A percentile compares a stretch with the other conserved stretches of the same genome.
phyloP scores from a whole-genome alignment of 2,113 vertebrate species.

The Psittacus erithacus region DNA sequence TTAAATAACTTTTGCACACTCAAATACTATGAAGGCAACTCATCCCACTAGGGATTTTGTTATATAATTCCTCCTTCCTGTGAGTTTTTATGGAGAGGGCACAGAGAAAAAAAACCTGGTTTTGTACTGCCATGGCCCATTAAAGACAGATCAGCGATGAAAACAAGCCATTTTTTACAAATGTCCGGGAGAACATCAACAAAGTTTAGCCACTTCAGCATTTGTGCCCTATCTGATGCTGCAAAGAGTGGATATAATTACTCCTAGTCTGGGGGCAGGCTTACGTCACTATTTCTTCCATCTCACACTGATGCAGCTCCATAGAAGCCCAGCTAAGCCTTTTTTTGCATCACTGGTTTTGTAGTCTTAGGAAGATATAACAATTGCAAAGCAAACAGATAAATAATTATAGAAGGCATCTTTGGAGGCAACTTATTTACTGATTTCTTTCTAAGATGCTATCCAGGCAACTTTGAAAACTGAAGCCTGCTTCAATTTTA shows the following conservation, averaged over 20 bases:
- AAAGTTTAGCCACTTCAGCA: not conserved
- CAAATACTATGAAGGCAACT: not conserved
- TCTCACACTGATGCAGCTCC: not conserved
- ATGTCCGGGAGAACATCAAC: not conserved
- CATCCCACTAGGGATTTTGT: not conserved
- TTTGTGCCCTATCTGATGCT: not conserved
- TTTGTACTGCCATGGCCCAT: not conserved
- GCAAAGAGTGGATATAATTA: not conserved
- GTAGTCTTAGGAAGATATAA: not conserved
- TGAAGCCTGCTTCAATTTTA: not conserved
- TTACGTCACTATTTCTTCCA: not conserved
- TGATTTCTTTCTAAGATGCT: not conserved
- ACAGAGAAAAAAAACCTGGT: not conserved
- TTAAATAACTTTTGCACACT: not conserved
- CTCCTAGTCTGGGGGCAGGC: not conserved
- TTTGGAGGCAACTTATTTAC: not conserved
- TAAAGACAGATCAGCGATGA: not conserved
- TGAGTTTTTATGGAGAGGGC: not conserved
- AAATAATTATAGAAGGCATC: not conserved
- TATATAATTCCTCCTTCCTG: not conserved
- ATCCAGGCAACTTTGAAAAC: not conserved
- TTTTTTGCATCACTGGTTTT: not conserved
- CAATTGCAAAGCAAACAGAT: not conserved
- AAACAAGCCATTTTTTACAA: not conserved
- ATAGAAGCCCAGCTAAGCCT: not conserved